phyloP scores from a whole-genome alignment of 2,888 invertebrate genomes.

The Julus scandinavius region DNA sequence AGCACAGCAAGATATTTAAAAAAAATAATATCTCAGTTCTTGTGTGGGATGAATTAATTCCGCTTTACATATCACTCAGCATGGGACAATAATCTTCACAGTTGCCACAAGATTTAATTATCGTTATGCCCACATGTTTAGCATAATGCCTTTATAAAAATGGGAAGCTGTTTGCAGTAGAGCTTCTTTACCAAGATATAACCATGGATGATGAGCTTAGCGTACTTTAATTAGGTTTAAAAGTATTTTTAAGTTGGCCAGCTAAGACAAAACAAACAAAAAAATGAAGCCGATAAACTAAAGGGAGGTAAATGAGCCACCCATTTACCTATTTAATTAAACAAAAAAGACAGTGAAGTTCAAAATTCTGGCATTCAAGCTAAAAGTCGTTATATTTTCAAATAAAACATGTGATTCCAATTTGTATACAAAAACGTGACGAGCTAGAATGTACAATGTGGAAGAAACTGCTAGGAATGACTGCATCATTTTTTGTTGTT shows the following conservation, averaged over 20 bases:
- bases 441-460: no score
- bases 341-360: background rate
- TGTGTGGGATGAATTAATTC: background rate
- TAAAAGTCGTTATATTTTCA: no score
- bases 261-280: no score
- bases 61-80: background rate
- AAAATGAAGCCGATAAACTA: background rate
- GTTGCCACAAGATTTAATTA: background rate
- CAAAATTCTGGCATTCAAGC: background rate
- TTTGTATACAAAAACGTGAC: no score
- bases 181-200: background rate
- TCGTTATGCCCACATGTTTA: background rate
- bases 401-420: no score
- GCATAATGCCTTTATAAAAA: background rate
- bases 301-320: background rate
- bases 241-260: background rate
- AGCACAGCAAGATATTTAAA: background rate
- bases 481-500: no score
- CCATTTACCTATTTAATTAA: slow-evolving; percentile 33
- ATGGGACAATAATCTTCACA: background rate
- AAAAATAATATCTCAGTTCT: background rate
- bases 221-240: background rate
- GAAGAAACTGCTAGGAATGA: no score
- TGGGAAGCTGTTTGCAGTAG: background rate
- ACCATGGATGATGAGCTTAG: background rate